Percentiles rank a stretch among this genome's conserved stretches.
Evolutionary conservation across 2,888 invertebrate species (phyloP).

Genomic region (Meteorus cinctellus): DNA sequence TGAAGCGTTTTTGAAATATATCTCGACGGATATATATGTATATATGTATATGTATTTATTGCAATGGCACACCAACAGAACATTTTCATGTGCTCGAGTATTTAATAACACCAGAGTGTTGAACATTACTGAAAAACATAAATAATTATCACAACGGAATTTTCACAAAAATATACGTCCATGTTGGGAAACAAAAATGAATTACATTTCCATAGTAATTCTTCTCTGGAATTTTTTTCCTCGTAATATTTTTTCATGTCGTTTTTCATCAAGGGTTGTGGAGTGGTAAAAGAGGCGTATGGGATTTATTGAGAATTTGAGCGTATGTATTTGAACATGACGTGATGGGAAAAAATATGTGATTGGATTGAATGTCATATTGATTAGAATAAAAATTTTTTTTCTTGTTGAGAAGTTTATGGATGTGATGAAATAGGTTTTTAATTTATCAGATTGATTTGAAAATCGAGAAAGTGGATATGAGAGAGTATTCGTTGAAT

Average conservation of each 20-base stretch:
- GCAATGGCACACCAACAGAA: conserved; percentile 4
- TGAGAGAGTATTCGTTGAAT: too few species aligned
- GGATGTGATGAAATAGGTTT: too few species aligned
- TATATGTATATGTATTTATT: neutral
- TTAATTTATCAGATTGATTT: too few species aligned
- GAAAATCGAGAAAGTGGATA: too few species aligned
- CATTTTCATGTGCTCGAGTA: conserved; percentile 29
- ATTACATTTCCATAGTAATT: neutral
- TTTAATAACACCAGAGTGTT: conserved; percentile 26
- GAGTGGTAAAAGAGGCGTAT: too few species aligned
- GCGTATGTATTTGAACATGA: too few species aligned
- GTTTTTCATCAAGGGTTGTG: too few species aligned
- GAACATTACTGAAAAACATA: neutral
- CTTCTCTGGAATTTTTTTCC: neutral
- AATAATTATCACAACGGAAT: conserved; percentile 12
- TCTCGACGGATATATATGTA: neutral
- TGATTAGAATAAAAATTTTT: too few species aligned
- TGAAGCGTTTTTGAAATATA: neutral
- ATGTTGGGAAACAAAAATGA: neutral
- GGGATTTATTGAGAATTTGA: too few species aligned
- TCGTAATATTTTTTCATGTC: neutral
- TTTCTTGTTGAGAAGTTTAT: too few species aligned
- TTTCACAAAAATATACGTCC: neutral
- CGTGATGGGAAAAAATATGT: too few species aligned
- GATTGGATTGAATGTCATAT: too few species aligned